phyloP scores from a whole-genome alignment of 2,888 invertebrate species.

The Parnassius orleans region DNA sequence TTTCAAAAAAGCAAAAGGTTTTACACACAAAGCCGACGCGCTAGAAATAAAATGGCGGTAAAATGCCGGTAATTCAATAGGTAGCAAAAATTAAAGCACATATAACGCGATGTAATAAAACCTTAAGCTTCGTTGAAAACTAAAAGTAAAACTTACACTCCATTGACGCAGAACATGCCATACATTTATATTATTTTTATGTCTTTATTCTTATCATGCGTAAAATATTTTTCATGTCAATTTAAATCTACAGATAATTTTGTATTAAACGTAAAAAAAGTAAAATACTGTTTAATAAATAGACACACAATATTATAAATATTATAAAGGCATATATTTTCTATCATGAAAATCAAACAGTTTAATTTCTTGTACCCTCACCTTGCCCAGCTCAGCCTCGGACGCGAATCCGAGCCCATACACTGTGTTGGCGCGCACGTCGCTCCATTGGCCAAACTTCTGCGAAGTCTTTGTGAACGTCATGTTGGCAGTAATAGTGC shows the following conservation, averaged over 20 bases:
- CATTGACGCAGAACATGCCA: slow-evolving; percentile 74
- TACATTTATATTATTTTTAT: slow-evolving; percentile 30
- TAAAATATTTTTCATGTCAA: no score
- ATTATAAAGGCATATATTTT: no score
- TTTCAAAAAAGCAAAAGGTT: slow-evolving; percentile 77
- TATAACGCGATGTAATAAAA: slow-evolving; percentile 41
- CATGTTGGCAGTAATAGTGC: slow-evolving; percentile 98
- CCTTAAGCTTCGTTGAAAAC: slow-evolving; percentile 75
- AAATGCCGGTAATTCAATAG: not conserved
- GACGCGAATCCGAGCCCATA: slow-evolving; percentile 98
- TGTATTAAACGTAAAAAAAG: no score
- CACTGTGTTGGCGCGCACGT: slow-evolving; percentile 97
- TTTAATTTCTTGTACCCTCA: slow-evolving; percentile 45
- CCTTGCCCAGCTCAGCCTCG: slow-evolving; percentile 96
- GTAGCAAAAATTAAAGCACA: slow-evolving; percentile 9
- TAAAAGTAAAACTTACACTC: slow-evolving; percentile 55
- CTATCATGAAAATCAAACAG: no score
- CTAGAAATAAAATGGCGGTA: slow-evolving; percentile 9
- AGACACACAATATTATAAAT: no score
- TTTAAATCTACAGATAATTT: no score
- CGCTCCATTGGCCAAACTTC: slow-evolving; percentile 99
- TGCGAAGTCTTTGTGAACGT: slow-evolving; percentile 99
- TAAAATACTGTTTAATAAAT: no score
- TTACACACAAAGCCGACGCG: not conserved
- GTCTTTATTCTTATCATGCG: no score